These are phyloP conservation scores for Lota lota DNA, from an alignment of 2,113 vertebrate genomes.

Conservation along the genomic window DNA sequence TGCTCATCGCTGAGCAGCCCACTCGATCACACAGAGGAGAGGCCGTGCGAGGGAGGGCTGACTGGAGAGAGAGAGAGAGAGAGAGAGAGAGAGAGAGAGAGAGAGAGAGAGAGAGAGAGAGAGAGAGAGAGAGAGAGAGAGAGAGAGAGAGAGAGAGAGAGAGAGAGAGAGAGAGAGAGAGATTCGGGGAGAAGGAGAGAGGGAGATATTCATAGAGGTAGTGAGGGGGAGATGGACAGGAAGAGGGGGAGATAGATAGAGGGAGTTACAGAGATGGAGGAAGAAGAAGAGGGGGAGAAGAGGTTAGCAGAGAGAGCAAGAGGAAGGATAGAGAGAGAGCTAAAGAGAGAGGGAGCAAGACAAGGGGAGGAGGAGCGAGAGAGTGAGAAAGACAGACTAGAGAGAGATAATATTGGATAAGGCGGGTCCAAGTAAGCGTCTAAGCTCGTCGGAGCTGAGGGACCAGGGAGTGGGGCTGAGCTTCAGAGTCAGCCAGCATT, in stretches of 20 bases:
- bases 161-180: conserved; percentile 15
- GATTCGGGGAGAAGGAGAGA: conserved; percentile 5
- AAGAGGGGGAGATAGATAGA: conserved; percentile 29
- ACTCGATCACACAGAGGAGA: conserved; percentile 59
- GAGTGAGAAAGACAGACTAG: too few relatives aligned
- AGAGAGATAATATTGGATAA: too few relatives aligned
- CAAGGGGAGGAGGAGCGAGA: too few relatives aligned
- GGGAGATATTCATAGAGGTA: conserved; percentile 15
- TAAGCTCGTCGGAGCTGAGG: too few relatives aligned
- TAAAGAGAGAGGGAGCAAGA: too few relatives aligned
- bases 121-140: conserved; percentile 15
- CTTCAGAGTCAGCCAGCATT: too few relatives aligned
- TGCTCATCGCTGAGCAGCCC: conserved; percentile 55
- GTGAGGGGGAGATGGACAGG: neutral
- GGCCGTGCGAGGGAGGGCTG: conserved; percentile 32
- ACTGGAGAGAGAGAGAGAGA: neutral
- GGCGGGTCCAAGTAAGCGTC: too few relatives aligned
- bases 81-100: neutral
- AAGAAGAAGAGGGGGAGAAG: too few relatives aligned
- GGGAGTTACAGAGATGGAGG: too few relatives aligned
- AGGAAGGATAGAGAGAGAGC: too few relatives aligned
- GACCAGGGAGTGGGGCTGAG: too few relatives aligned
- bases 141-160: conserved; percentile 31
- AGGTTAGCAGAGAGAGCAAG: too few relatives aligned
- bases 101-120: conserved; percentile 51